Conservation (phyloP, 2,113 vertebrate species). For the Beaufortia kweichowensis region DNA sequence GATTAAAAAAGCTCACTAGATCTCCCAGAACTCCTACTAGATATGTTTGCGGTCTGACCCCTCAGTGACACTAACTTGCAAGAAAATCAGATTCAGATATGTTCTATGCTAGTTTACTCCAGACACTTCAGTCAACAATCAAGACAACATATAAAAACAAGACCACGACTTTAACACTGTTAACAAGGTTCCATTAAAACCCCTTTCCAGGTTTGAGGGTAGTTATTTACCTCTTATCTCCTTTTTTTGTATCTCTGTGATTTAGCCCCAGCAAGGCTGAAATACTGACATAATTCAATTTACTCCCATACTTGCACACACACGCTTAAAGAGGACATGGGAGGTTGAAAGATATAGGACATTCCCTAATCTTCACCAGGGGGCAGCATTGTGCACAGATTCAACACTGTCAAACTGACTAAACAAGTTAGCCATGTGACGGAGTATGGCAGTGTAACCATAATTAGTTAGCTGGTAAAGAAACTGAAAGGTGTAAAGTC, state of each 20-base stretch:
- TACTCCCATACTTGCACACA: constrained; percentile 28
- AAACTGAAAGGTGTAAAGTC: neutral
- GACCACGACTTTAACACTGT: neutral
- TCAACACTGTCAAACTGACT: neutral
- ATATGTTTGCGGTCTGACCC: neutral
- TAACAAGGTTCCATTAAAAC: neutral
- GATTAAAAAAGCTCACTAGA: neutral
- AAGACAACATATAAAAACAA: neutral
- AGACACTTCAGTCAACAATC: neutral
- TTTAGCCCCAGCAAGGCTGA: constrained; percentile 65
- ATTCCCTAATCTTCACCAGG: constrained; percentile 15
- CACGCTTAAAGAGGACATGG: constrained; percentile 9
- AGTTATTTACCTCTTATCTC: no score
- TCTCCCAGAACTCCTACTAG: constrained; percentile 2
- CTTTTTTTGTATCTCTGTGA: constrained; percentile 62
- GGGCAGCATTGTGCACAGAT: constrained; percentile 33
- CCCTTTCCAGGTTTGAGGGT: neutral
- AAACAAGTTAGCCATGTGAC: neutral
- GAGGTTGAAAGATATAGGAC: constrained; percentile 36
- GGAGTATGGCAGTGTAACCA: constrained; percentile 13
- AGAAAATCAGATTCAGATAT: neutral
- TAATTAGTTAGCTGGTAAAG: neutral
- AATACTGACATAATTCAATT: constrained; percentile 65
- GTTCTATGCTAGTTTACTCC: neutral
- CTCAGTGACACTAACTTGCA: constrained; percentile 2